These are phyloP conservation scores for Pogonomyrmex barbatus DNA, from an alignment of 1,140 invertebrate species.

Conservation along the genomic window DNA sequence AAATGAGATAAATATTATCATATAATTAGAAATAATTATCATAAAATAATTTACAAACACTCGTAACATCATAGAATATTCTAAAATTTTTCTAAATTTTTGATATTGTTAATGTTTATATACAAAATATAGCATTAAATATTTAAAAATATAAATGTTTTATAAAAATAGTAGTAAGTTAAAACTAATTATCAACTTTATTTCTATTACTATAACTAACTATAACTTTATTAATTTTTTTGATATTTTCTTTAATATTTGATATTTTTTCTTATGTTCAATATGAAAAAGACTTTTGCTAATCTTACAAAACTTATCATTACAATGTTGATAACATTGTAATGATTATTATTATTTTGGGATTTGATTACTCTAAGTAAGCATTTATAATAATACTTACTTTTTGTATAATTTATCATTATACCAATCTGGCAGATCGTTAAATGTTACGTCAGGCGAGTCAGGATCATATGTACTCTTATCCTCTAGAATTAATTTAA, in stretches of 20 bases:
- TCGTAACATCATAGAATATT: not conserved
- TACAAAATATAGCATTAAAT: not conserved
- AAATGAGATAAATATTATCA: not conserved
- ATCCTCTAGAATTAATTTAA: slow-evolving; percentile 66
- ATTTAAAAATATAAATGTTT: not conserved
- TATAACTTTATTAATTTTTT: not conserved
- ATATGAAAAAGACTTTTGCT: not conserved
- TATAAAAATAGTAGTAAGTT: not conserved
- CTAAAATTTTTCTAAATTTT: not conserved
- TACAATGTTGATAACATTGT: too few species aligned
- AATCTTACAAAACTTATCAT: not conserved
- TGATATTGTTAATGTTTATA: not conserved
- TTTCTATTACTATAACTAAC: not conserved
- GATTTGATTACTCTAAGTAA: too few species aligned
- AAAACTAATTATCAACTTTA: too few species aligned
- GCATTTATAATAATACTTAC: slow-evolving; percentile 61
- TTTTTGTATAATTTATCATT: slow-evolving; percentile 75
- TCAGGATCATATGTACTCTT: slow-evolving; percentile 54
- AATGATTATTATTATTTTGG: too few species aligned
- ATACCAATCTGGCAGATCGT: slow-evolving; percentile 79
- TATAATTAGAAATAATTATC: not conserved
- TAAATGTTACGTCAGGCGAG: not conserved
- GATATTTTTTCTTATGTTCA: not conserved
- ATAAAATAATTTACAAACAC: not conserved
- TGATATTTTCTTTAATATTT: not conserved